These are phyloP conservation scores for Elanus axillaris DNA, from an alignment of 2,113 vertebrate species.

Conservation along the genomic window DNA sequence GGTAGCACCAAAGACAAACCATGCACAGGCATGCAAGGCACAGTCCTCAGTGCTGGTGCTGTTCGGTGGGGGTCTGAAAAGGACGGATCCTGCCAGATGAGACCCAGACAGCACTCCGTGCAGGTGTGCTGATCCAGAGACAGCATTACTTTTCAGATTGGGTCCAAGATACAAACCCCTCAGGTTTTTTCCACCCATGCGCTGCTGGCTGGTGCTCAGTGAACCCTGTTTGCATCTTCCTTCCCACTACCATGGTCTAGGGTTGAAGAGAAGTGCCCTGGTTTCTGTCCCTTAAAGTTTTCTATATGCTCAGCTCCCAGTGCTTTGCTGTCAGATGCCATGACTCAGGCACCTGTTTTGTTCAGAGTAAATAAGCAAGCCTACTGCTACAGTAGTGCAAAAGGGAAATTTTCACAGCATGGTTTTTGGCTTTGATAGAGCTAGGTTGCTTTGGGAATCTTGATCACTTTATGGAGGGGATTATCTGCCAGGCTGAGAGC, in stretches of 20 bases:
- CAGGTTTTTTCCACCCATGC: neutral
- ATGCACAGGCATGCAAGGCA: neutral
- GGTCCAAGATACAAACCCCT: neutral
- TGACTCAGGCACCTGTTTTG: neutral
- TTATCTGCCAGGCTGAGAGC: neutral
- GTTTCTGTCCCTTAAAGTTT: neutral
- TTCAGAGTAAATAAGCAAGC: neutral
- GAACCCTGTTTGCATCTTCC: neutral
- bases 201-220: neutral
- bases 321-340: neutral
- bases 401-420: neutral
- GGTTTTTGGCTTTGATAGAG: no score
- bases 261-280: neutral
- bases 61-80: neutral
- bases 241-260: no score
- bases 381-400: neutral
- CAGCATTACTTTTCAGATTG: neutral
- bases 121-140: neutral
- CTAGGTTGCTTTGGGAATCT: neutral
- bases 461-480: neutral
- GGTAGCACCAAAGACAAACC: no score
- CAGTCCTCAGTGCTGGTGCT: neutral
- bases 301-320: fast-evolving
- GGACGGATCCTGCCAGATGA: neutral
- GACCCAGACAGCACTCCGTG: neutral